Base-by-base conservation (phyloP, 2,888 invertebrate species). In the Ischnus inquisitorius region DNA sequence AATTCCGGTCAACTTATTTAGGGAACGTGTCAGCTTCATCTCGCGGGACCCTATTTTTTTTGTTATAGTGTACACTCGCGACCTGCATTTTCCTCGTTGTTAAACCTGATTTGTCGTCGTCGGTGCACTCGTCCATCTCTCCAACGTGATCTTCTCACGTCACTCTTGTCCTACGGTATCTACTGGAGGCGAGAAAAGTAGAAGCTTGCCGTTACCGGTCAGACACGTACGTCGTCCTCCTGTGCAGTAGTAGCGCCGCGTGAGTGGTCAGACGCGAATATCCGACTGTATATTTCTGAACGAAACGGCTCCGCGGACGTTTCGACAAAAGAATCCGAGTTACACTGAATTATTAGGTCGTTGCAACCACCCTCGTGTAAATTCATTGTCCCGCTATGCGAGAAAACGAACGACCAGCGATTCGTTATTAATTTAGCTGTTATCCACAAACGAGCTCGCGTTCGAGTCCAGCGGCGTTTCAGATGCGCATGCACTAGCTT, bases 51-150 rank as follows among this genome's bases (percentile, higher is more conserved):
- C 19, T 22, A 46, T 51, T 34, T 43, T 54, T 54, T 54, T 54
- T 54, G 10, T 54, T 54, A 54, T 3, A 19, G 22, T 14, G 88
- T 78, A 85, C 86, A 41, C 14, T 46, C 51, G 19, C 78, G 89
- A 87, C 85, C 89, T 88, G 89, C 88, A 90, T 90, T 91, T 89
- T 89, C 90, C 82, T 87, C 79, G 77, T 87, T 85, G 85, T 87
- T 91, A 90, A 91, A 89, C 84, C 85, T 89, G 89, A 90, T 91
- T 91, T 89, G 88, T 90, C 88, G 89, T 19, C 28, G 34, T 41
- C 65, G 46, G 39, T 48, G 68, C 74, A 71, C 28, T 72, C 39
- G n/a, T 46, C 41, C 71, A 28, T 65, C 62, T 48, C 57, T 60
- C 65, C 62, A 62, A 78, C 74, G 64, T 65, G 72, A 81, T 71